Conservation (phyloP, 2,888 invertebrate genomes). For the Ichneumoninae sp. region DNA sequence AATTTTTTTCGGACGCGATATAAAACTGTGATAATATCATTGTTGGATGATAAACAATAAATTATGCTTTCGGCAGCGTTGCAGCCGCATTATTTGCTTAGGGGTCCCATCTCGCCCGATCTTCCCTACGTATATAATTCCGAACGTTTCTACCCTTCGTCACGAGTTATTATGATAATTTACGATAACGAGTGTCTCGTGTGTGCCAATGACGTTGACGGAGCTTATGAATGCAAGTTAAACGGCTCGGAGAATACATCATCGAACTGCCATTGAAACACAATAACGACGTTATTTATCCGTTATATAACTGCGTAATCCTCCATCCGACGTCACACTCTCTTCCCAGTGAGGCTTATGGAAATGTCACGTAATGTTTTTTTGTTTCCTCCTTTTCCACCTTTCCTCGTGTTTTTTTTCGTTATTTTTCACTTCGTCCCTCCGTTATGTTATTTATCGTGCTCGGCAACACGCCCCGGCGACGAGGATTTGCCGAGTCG, state of each 20-base stretch:
- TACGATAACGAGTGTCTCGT: constrained; percentile 26
- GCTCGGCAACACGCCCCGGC: constrained; percentile 24
- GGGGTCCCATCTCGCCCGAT: no score
- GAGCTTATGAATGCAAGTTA: not conserved
- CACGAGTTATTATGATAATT: constrained; percentile 1
- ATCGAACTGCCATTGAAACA: not conserved
- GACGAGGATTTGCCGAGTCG: constrained; percentile 44
- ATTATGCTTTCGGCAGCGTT: no score
- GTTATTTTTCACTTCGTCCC: constrained; percentile 26
- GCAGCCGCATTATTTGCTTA: no score
- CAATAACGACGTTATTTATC: not conserved
- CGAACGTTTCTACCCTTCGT: not conserved
- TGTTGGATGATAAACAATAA: no score
- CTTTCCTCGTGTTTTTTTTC: constrained; percentile 10
- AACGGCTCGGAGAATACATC: constrained; percentile 18
- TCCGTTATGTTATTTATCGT: constrained; percentile 47
- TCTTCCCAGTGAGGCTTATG: constrained; percentile 21
- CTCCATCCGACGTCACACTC: not conserved
- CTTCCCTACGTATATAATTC: constrained; percentile 2
- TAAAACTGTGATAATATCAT: no score
- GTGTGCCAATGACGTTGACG: constrained; percentile 21
- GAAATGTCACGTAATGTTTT: constrained; percentile 42
- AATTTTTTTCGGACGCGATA: no score
- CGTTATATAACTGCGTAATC: not conserved
- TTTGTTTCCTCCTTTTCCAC: constrained; percentile 10